A percentile compares a stretch with the other conserved stretches of the same genome.
Conservation (phyloP, 2,888 invertebrate species). For the Empis stercorea region DNA sequence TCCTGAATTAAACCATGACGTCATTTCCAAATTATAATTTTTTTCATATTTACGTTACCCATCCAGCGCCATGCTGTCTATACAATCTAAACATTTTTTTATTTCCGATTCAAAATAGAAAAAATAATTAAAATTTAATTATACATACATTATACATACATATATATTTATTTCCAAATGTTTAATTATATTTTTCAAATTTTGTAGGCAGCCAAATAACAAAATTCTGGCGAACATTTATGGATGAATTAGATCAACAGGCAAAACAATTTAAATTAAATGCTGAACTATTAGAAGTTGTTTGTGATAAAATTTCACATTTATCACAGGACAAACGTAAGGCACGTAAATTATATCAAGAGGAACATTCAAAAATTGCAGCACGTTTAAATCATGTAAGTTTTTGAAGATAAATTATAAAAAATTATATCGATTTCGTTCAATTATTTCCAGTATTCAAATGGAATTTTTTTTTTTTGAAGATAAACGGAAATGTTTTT, state of each 20-base stretch:
- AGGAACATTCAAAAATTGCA: slow-evolving; percentile 74
- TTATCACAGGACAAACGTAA: slow-evolving; percentile 80
- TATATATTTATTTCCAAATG: too few species aligned
- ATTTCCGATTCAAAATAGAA: not conserved
- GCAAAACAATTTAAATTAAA: slow-evolving; percentile 71
- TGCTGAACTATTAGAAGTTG: slow-evolving; percentile 71
- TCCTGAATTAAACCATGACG: too few species aligned
- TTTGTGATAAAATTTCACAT: slow-evolving; percentile 67
- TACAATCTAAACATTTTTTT: too few species aligned
- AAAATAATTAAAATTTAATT: too few species aligned
- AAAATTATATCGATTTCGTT: too few species aligned
- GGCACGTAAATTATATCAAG: slow-evolving; percentile 74
- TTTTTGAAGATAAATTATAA: slow-evolving; percentile 19
- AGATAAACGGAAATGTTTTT: too few species aligned
- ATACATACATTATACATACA: too few species aligned
- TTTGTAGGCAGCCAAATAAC: slow-evolving; percentile 49
- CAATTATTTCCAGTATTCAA: too few species aligned
- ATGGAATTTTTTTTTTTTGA: not conserved
- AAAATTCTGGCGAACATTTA: slow-evolving; percentile 69
- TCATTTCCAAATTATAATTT: too few species aligned
- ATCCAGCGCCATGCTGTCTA: too few species aligned
- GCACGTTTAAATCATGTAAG: slow-evolving; percentile 68
- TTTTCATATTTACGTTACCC: too few species aligned
- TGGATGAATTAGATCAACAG: slow-evolving; percentile 80
- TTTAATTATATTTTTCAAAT: slow-evolving; percentile 6